Evolutionary conservation across 2,113 vertebrate species (phyloP).

Genomic region (Cephalopterus ornatus): DNA sequence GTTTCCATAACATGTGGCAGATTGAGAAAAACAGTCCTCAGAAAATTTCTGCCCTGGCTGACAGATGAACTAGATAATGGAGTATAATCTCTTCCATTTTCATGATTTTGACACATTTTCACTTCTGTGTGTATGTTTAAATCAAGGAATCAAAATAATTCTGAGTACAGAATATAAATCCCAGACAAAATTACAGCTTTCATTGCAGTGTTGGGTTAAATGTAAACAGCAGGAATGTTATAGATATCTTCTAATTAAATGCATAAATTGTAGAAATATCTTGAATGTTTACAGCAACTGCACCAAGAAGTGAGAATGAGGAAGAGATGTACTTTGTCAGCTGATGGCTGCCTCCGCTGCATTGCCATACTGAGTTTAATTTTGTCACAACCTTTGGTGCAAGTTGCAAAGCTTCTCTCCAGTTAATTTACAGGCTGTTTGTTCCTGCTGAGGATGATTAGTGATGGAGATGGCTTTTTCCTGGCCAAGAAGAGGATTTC

Average conservation of each 20-base stretch:
- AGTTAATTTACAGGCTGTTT: slow-evolving; percentile 8
- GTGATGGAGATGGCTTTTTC: not conserved
- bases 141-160: slow-evolving; percentile 32
- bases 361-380: not conserved
- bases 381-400: slow-evolving; percentile 12
- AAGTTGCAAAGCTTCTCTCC: not conserved
- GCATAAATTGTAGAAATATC: slow-evolving; percentile 2
- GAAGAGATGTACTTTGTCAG: not conserved
- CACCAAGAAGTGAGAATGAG: slow-evolving; percentile 13
- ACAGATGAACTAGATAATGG: slow-evolving; percentile 42
- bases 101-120: slow-evolving; percentile 50
- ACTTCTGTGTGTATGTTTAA: slow-evolving; percentile 24
- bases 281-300: not conserved
- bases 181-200: slow-evolving; percentile 32
- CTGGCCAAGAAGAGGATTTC: not conserved
- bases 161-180: slow-evolving; percentile 16
- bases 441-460: not conserved
- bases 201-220: not conserved
- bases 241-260: slow-evolving; percentile 29
- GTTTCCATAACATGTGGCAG: not conserved
- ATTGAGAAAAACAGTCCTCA: slow-evolving; percentile 5
- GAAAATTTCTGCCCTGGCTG: slow-evolving; percentile 22
- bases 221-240: slow-evolving; percentile 15
- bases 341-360: not conserved
- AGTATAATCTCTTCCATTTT: slow-evolving; percentile 44